These are phyloP conservation scores for Tenthredo mesomela DNA, from an alignment of 2,888 invertebrate species.

Conservation along the genomic window DNA sequence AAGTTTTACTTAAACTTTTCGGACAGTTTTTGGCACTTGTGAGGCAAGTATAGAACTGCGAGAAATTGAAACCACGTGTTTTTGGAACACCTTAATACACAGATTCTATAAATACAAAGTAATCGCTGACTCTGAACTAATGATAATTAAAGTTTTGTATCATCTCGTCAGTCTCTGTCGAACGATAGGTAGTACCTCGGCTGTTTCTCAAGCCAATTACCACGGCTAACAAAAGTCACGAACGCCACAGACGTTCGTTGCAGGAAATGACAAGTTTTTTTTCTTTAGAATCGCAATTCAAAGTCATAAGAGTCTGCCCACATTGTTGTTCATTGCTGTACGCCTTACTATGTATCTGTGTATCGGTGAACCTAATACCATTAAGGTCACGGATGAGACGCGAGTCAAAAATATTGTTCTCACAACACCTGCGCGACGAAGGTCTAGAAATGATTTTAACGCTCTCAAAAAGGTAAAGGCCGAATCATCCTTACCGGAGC, in stretches of 20 bases:
- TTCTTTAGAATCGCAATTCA: slow-evolving; percentile 14
- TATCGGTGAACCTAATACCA: background rate
- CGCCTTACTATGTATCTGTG: background rate
- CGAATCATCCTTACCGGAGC: slow-evolving; percentile 40
- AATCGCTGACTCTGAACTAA: background rate
- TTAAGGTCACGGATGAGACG: background rate
- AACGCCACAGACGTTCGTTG: slow-evolving; percentile 1
- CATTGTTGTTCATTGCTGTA: background rate
- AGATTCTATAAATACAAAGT: background rate
- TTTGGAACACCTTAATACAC: background rate
- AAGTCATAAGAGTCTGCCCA: slow-evolving; percentile 1
- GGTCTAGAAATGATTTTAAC: background rate
- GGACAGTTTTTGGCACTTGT: background rate
- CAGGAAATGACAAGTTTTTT: slow-evolving; percentile 36
- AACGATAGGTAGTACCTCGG: background rate
- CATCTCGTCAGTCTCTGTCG: background rate
- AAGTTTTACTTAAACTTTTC: background rate
- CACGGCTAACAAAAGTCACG: slow-evolving; percentile 7
- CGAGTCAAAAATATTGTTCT: slow-evolving; percentile 7
- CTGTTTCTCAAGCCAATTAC: background rate
- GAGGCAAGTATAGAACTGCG: background rate
- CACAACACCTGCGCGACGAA: background rate
- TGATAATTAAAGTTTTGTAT: background rate
- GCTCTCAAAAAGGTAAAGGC: slow-evolving; percentile 30
- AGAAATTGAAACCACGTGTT: background rate